phyloP scores from a whole-genome alignment of 2,797 vertebrate genomes.

The Smutsia temminckii region DNA sequence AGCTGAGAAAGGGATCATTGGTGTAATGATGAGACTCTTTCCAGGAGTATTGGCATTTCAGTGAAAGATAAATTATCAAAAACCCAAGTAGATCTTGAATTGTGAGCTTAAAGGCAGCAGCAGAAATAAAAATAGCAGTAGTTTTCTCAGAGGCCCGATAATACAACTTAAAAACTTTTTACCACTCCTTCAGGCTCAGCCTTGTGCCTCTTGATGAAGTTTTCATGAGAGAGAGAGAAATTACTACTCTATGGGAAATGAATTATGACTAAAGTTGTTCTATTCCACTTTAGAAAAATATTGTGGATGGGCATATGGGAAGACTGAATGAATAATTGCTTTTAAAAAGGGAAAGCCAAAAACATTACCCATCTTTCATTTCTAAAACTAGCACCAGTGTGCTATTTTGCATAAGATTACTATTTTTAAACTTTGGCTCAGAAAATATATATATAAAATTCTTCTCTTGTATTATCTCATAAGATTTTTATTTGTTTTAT shows the following conservation, averaged over 20 bases:
- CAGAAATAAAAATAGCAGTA: not conserved
- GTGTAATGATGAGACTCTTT: not conserved
- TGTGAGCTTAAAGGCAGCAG: not conserved
- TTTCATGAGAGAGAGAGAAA: not conserved
- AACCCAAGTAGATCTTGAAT: not conserved
- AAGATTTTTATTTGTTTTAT: conserved; percentile 20
- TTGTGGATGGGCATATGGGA: not conserved
- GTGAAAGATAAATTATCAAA: not conserved
- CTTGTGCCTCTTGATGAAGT: not conserved
- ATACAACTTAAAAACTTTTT: not conserved
- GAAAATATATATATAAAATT: not conserved
- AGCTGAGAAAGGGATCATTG: not conserved
- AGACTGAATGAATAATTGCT: not conserved
- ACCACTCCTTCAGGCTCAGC: not conserved
- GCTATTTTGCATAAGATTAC: not conserved
- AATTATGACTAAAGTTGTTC: not conserved
- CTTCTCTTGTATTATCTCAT: not conserved
- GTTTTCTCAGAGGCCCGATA: not conserved
- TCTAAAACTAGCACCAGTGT: not conserved
- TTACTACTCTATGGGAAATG: not conserved
- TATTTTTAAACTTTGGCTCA: not conserved
- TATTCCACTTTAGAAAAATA: not conserved
- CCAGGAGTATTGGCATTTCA: not conserved
- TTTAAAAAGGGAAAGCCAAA: not conserved
- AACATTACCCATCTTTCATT: not conserved